Evolutionary conservation across 2,113 vertebrate species (phyloP).

Genomic region (Pollachius pollachius): DNA sequence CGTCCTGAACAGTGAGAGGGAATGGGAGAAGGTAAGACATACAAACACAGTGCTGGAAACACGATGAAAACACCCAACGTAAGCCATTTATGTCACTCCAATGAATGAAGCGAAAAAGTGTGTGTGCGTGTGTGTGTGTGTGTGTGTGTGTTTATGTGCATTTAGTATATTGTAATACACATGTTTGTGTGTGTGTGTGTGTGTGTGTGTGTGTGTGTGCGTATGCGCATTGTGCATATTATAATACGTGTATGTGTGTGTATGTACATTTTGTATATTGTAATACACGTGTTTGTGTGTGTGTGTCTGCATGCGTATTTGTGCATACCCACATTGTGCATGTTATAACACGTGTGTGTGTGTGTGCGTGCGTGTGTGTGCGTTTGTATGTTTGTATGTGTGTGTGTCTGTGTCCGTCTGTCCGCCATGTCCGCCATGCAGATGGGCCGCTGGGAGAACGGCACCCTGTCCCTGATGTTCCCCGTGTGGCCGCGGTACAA

Average conservation of each 20-base stretch:
- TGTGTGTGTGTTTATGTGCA: too few species aligned
- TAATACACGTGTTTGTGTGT: too few species aligned
- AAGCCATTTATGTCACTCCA: too few species aligned
- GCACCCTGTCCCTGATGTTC: conserved; percentile 84
- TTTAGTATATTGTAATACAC: neutral
- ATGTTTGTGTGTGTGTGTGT: too few species aligned
- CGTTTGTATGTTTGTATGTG: too few species aligned
- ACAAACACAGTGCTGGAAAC: conserved; percentile 23
- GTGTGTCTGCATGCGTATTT: too few species aligned
- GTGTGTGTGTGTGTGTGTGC: neutral
- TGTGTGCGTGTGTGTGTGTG: too few species aligned
- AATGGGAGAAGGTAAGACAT: conserved; percentile 91
- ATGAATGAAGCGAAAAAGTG: neutral
- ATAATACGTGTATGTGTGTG: too few species aligned
- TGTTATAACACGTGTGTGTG: too few species aligned
- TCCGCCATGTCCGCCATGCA: conserved; percentile 51
- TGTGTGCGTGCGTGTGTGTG: too few species aligned
- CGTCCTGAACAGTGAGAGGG: conserved; percentile 87
- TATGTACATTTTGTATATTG: too few species aligned
- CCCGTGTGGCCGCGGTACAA: conserved; percentile 95
- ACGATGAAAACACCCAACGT: neutral
- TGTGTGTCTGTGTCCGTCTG: conserved; percentile 26
- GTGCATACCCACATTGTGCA: too few species aligned
- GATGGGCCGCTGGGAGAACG: conserved; percentile 98
- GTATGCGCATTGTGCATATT: neutral